Base-by-base conservation (phyloP, 2,113 vertebrate genomes). In the Pterocles gutturalis region DNA sequence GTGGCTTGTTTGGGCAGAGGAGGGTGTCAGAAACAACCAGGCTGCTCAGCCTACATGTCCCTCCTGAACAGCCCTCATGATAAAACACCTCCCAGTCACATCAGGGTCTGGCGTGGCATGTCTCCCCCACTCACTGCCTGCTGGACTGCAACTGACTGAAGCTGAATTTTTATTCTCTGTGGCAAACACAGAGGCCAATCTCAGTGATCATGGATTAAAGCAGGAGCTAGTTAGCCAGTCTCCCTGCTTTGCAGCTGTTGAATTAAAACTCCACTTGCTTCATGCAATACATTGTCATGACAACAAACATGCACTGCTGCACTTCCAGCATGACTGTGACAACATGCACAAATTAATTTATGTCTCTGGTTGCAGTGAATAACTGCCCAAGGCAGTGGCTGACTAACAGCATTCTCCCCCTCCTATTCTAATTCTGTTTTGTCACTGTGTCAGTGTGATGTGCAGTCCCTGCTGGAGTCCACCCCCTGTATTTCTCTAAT, bases 321-420 rank as follows among this genome's bases (percentile, higher is more conserved):
- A 71, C 29, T 24, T 71, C 28, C 41, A 57, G 22, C 58, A 22
- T 1, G 0, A 31, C 18, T 51, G 4, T 5, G 33, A 7, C 46
- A 75, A 11, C 16, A 14, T 10, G 18, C 33, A 26, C 2, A 0
- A 33, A 43, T 28, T 28, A 17, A 46, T 64, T 75, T 24, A 57
- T 7, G 13, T 58, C 17, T 2, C 43, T 22, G 11, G 13, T 34
- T 49, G 64, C 24, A 8, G 5, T 17, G 26, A 87, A 49, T 36
- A 54, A 51, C 25, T 41, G 13, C 34, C 9, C 11, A 21, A 46
- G 67, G n/a, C 1, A 2, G 13, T 0, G 1, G 64, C 31, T 0
- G 5, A 7, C 6, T 34, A 18, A 49, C 18, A 36, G 36, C 4
- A 1, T 46, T 43, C 29, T n/a, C 60, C 71, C 45, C 21, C 46